Evolutionary conservation across 2,888 invertebrate species (phyloP).

Genomic region (Morpho deidamia): DNA sequence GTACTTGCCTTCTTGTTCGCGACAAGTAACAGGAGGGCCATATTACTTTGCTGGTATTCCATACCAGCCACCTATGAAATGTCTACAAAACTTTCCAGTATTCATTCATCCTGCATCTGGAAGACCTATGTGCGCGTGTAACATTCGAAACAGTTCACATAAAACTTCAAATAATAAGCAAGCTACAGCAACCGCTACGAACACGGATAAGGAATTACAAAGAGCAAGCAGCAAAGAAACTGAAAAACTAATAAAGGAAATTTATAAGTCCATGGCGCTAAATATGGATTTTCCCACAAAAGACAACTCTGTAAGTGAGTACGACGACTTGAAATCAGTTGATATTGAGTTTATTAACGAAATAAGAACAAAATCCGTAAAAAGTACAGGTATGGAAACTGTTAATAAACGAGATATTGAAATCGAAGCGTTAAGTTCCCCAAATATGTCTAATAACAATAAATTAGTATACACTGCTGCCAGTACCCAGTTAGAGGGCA

Average conservation of each 20-base stretch:
- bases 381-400: conserved; percentile 1
- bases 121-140: conserved; percentile 41
- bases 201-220: conserved; percentile 37
- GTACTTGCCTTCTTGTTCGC: conserved; percentile 41
- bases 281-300: conserved; percentile 41
- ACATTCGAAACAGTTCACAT: conserved; percentile 30
- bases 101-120: conserved; percentile 42
- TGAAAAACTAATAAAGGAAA: conserved; percentile 59
- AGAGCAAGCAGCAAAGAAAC: conserved; percentile 45
- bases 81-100: conserved; percentile 51
- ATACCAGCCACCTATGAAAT: conserved; percentile 35
- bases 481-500: conserved; percentile 15
- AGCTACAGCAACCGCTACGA: conserved; percentile 40
- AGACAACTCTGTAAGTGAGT: conserved; percentile 38
- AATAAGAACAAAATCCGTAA: conserved; percentile 2
- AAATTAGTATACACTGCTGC: conserved; percentile 8
- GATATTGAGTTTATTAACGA: conserved; percentile 12
- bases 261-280: conserved; percentile 59
- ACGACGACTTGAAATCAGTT: conserved; percentile 27
- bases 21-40: conserved; percentile 33
- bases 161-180: conserved; percentile 18
- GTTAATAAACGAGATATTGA: conserved; percentile 16
- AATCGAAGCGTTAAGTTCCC: conserved; percentile 18
- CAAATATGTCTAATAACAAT: conserved; percentile 9
- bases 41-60: conserved; percentile 33